Conservation (phyloP, 2,888 invertebrate species). For the Ethmia dodecea region DNA sequence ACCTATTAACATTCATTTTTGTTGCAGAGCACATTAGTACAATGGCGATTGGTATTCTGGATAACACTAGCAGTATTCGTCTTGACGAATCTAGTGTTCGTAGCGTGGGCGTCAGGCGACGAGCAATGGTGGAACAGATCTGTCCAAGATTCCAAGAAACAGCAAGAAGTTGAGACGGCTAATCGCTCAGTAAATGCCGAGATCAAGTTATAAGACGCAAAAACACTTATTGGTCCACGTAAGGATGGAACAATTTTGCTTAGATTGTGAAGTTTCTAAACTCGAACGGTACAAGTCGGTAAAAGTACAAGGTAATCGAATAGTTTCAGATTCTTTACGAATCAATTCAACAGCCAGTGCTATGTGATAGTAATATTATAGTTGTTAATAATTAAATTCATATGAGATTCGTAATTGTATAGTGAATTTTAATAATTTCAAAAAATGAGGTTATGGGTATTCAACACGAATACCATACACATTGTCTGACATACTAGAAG, state of each 20-base stretch:
- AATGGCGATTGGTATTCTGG: slow-evolving; percentile 91
- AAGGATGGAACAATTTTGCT: too few species aligned
- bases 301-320: slow-evolving; percentile 5
- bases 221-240: too few species aligned
- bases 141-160: slow-evolving; percentile 45
- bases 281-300: too few species aligned
- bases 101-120: slow-evolving; percentile 86
- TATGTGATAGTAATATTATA: slow-evolving; percentile 52
- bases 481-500: too few species aligned
- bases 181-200: slow-evolving; percentile 50
- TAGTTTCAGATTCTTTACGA: slow-evolving; percentile 37
- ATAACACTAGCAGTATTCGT: slow-evolving; percentile 84
- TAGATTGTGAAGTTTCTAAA: too few species aligned
- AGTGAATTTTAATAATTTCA: too few species aligned
- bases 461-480: too few species aligned
- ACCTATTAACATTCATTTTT: background rate
- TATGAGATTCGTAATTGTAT: too few species aligned
- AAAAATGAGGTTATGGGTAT: too few species aligned
- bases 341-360: slow-evolving; percentile 55
- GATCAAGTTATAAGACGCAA: slow-evolving; percentile 44
- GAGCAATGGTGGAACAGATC: slow-evolving; percentile 86
- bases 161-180: slow-evolving; percentile 42
- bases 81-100: slow-evolving; percentile 84
- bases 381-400: too few species aligned
- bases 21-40: slow-evolving; percentile 76